Base-by-base conservation (phyloP, 2,113 vertebrate genomes). In the Lates calcarifer region DNA sequence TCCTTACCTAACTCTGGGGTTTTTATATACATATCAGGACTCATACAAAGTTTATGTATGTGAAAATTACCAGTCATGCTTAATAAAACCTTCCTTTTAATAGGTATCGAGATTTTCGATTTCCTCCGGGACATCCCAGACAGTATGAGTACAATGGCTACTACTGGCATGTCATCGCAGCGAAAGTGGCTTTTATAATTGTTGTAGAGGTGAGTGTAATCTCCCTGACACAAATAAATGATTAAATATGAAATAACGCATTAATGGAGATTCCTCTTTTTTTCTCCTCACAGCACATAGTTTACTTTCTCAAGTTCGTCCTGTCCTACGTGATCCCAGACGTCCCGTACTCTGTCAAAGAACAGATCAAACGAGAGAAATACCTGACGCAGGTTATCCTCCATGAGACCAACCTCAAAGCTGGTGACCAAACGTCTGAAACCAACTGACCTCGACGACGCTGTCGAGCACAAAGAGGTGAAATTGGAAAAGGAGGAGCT, bases 81-180 rank as follows among this genome's bases (percentile, higher is more conserved):
- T 63, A 5, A 11, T 61, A 17, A 39, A 29, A 11, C 18, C 37
- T 77, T 76, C 39, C 4, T 64, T 55, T 84, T 47, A 69, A 6
- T 70, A 98, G 97, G 29, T 98, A 98, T 88, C 95, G 97, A 49
- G 98, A 99, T 87, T 96, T 98, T 75, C 96, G 98, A 64, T 94
- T 96, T 77, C 96, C 97, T 31, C 96, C 97, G 0, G 97, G 96
- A 1, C 96, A 99, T 75, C 91, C 65, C 14, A 94, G 94, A 28
- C 83, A 97, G 0, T 98, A 99, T 18, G 92, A 97, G 82, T 89
- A 96, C 88, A 98, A 95, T 35, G 94, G 96, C n/a, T 95, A 95
- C 83, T 98, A 98, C 75, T 99, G 97, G 98, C 98, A 99, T 0
- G 97, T 99, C 81, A 95, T 95, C 3, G 97, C 97, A 66, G 97